Base-by-base conservation (phyloP, 1,140 invertebrate species). In the Dendroctonus valens region DNA sequence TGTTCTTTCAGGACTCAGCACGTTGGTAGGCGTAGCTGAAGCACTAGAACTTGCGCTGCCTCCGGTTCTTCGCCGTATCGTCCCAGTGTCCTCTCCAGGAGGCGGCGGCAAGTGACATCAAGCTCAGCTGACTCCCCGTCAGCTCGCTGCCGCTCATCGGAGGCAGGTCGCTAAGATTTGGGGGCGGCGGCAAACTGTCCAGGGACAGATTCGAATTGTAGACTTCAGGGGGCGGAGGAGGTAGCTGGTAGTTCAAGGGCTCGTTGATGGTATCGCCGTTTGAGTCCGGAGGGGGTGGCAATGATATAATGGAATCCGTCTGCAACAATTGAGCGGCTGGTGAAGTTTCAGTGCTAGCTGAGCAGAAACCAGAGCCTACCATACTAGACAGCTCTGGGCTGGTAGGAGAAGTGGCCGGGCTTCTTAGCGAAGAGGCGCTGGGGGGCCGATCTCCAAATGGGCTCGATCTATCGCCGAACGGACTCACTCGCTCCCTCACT, bases 161-260 rank as follows among this genome's bases (percentile, higher is more conserved):
- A 14, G 83, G 82, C 6, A 86, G 71, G 51, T 89, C 87, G 7
- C 83, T 81, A 0, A 87, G 87, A 4, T 89, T 88, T 0, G 90
- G 91, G 3, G 91, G 90, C 9, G 90, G 89, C 3, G 90, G 90
- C 54, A 91, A 73, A 7, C 88, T 89, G 58, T 91, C 88, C 44
- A 91, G 75, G 12, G 89, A 90, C 2, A 90, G 78, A n/a, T 87
- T 91, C 0, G 88, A 90, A 41, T 87, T 84, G 75, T 88, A 89
- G 82, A 91, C 85, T 63, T 79, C 81, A 0, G 86, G 85, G 0
- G 86, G 87, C 12, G 84, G 86, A 0, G 86, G 86, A 0, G 84
- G 82, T 5, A 87, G 79, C 3, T 80, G 78, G 60, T 75, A 75
- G 12, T 69, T 71, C 7, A 74, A 69, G 11, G 67, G 73, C 7